These are phyloP conservation scores for Azorinus chamasolen DNA, from an alignment of 2,888 invertebrate species.

Conservation along the genomic window DNA sequence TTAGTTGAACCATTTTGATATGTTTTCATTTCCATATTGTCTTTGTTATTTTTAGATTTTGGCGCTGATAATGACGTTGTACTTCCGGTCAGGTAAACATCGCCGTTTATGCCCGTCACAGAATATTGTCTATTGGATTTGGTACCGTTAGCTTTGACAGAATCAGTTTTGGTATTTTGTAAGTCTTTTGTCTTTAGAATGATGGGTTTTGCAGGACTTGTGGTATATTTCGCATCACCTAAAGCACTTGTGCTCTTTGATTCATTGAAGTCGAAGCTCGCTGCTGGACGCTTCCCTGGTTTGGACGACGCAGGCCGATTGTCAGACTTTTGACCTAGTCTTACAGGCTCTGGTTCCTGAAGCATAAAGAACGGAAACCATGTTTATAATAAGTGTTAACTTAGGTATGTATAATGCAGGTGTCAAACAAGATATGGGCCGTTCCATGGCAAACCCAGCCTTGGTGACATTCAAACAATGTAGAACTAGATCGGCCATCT, in stretches of 20 bases:
- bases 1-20: conserved; percentile 14
- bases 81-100: conserved; percentile 26
- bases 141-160: too few species aligned
- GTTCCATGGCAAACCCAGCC: too few species aligned
- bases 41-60: neutral
- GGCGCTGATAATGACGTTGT: conserved; percentile 32
- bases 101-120: conserved; percentile 25
- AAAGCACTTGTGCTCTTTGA: conserved; percentile 23
- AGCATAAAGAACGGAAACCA: neutral
- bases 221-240: conserved; percentile 22
- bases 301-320: conserved; percentile 20
- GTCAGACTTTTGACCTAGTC: conserved; percentile 20
- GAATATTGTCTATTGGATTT: conserved; percentile 25
- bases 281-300: conserved; percentile 41
- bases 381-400: too few species aligned
- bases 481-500: too few species aligned
- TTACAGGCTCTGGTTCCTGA: conserved; percentile 3
- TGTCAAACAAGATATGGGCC: too few species aligned
- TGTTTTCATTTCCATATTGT: neutral
- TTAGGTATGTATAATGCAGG: too few species aligned
- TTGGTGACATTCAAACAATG: too few species aligned
- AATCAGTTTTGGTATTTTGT: conserved; percentile 3
- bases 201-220: conserved; percentile 53
- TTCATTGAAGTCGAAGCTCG: conserved; percentile 35
- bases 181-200: conserved; percentile 43